phyloP scores from a whole-genome alignment of 2,888 invertebrate species.

The Lycocerus yunnanus region DNA sequence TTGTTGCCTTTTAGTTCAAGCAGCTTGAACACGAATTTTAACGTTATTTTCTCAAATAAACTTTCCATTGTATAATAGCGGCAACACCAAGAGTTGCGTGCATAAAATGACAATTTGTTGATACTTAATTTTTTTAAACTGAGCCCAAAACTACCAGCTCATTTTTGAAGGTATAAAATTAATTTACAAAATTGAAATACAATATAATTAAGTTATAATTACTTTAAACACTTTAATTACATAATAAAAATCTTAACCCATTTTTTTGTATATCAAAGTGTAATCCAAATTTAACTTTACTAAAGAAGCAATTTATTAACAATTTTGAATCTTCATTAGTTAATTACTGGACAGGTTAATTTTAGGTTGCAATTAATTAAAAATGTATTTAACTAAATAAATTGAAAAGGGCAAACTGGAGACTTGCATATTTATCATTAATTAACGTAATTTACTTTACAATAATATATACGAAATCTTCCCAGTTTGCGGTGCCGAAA shows the following conservation, averaged over 20 bases:
- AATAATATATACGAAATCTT: no score
- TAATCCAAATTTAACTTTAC: not conserved
- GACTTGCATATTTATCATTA: not conserved
- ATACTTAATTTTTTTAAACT: not conserved
- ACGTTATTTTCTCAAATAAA: slow-evolving; percentile 4
- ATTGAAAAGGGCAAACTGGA: not conserved
- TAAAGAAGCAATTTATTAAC: not conserved
- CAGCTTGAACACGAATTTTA: slow-evolving; percentile 16
- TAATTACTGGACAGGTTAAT: not conserved
- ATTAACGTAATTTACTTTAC: not conserved
- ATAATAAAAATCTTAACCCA: not conserved
- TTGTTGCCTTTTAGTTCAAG: slow-evolving; percentile 21
- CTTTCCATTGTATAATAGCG: not conserved
- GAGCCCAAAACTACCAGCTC: not conserved
- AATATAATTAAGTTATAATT: not conserved
- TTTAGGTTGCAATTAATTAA: not conserved
- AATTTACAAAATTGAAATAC: not conserved
- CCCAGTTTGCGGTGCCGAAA: not conserved
- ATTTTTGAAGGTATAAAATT: not conserved
- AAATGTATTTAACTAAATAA: not conserved
- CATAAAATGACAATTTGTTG: not conserved
- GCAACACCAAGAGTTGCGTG: not conserved
- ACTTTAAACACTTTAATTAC: not conserved
- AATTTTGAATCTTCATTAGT: not conserved
- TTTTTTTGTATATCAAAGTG: not conserved